Conservation (phyloP, 2,888 invertebrate species). For the Athalia circularis region DNA sequence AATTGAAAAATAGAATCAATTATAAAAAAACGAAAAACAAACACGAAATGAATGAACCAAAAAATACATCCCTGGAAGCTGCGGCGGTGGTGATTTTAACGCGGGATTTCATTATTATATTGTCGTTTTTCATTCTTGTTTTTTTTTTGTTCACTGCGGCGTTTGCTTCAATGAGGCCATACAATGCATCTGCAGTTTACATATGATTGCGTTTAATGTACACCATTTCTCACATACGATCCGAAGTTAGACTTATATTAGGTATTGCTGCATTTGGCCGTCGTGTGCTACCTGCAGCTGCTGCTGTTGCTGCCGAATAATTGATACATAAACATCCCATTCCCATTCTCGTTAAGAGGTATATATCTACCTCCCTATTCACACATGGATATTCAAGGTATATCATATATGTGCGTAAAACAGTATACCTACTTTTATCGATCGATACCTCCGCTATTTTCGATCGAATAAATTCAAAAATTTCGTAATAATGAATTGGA, state of each 20-base stretch:
- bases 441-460: no score
- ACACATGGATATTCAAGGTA: neutral
- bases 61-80: no score
- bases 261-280: neutral
- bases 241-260: neutral
- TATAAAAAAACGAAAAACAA: no score
- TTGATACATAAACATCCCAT: constrained; percentile 38
- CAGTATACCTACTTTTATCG: no score
- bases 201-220: no score
- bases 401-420: no score
- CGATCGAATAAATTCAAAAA: no score
- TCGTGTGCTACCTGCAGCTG: constrained; percentile 25
- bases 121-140: neutral
- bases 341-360: constrained; percentile 2
- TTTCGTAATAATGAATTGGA: no score
- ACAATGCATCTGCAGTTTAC: neutral
- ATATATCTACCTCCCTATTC: neutral
- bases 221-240: neutral
- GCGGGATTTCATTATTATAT: no score
- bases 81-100: no score
- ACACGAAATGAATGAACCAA: no score
- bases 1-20: no score
- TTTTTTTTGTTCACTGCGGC: neutral
- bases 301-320: constrained; percentile 7
- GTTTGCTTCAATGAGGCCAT: neutral